phyloP scores from a whole-genome alignment of 2,888 invertebrate genomes.

The Agelastica alni region DNA sequence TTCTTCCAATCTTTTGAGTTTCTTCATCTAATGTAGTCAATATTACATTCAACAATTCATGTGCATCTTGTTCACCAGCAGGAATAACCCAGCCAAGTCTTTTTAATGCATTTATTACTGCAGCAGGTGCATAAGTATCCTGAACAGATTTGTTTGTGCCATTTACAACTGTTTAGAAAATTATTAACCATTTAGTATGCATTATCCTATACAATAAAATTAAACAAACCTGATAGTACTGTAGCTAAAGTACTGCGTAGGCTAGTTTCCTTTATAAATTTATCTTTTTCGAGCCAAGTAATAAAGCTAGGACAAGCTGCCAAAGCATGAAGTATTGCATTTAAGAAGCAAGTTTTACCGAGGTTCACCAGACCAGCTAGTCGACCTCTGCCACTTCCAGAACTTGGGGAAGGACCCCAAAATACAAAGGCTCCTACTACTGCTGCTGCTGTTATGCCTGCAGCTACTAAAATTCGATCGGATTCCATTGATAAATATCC shows the following conservation, averaged over 20 bases:
- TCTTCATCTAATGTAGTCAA: conserved; percentile 91
- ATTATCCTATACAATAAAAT: conserved; percentile 3
- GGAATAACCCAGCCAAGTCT: conserved; percentile 86
- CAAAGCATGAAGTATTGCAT: conserved; percentile 87
- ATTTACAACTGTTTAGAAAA: conserved; percentile 69
- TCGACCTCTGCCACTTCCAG: conserved; percentile 65
- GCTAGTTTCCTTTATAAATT: conserved; percentile 67
- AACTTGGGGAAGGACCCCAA: conserved; percentile 74
- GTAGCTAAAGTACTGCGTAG: conserved; percentile 75
- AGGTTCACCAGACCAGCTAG: conserved; percentile 87
- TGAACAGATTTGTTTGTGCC: conserved; percentile 72
- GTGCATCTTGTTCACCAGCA: conserved; percentile 90
- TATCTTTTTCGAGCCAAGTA: conserved; percentile 77
- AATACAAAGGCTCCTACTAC: conserved; percentile 83
- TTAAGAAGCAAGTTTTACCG: conserved; percentile 91
- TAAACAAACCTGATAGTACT: conserved; percentile 68
- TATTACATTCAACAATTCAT: conserved; percentile 88
- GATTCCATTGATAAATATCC: conserved; percentile 62
- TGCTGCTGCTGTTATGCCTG: conserved; percentile 78
- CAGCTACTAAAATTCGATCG: conserved; percentile 77
- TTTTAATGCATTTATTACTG: conserved; percentile 74
- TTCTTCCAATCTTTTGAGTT: conserved; percentile 63
- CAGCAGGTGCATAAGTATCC: conserved; percentile 66
- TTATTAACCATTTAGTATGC: neutral
- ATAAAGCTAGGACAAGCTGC: conserved; percentile 86